Conservation (phyloP, 1,140 invertebrate species). For the Helicoverpa armigera region DNA sequence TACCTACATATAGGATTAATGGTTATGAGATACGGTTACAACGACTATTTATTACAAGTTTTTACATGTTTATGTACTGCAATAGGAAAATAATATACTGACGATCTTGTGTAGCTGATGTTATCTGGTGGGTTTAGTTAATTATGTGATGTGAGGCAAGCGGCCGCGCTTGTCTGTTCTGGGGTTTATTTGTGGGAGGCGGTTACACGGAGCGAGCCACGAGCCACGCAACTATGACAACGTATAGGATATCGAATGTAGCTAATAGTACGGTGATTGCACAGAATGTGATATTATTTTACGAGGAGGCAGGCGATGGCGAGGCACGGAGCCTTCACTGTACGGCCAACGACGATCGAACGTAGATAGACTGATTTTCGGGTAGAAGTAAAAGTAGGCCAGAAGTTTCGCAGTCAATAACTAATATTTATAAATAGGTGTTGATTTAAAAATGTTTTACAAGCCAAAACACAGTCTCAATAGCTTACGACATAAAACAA, state of each 20-base stretch:
- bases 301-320: conserved; percentile 67
- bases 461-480: conserved; percentile 83
- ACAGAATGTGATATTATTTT: conserved; percentile 84
- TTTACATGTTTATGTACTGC: conserved; percentile 38
- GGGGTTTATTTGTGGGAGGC: conserved; percentile 23
- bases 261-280: conserved; percentile 60
- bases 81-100: conserved; percentile 5
- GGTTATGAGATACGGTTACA: conserved; percentile 37
- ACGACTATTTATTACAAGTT: conserved; percentile 46
- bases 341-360: conserved; percentile 78
- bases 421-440: conserved; percentile 76
- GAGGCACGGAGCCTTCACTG: conserved; percentile 60
- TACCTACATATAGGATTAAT: conserved; percentile 22
- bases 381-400: conserved; percentile 82
- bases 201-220: conserved; percentile 22
- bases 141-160: conserved; percentile 28
- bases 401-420: conserved; percentile 81
- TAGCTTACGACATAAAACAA: conserved; percentile 80
- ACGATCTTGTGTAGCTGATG: conserved; percentile 23
- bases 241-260: conserved; percentile 58
- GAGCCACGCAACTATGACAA: conserved; percentile 38
- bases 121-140: conserved; percentile 44
- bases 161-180: conserved; percentile 1
- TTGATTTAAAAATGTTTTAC: conserved; percentile 79
- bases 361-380: conserved; percentile 83